Evolutionary conservation across 23 tunicate genomes (phyloP).

Genomic region (Botrylloides violaceus): DNA sequence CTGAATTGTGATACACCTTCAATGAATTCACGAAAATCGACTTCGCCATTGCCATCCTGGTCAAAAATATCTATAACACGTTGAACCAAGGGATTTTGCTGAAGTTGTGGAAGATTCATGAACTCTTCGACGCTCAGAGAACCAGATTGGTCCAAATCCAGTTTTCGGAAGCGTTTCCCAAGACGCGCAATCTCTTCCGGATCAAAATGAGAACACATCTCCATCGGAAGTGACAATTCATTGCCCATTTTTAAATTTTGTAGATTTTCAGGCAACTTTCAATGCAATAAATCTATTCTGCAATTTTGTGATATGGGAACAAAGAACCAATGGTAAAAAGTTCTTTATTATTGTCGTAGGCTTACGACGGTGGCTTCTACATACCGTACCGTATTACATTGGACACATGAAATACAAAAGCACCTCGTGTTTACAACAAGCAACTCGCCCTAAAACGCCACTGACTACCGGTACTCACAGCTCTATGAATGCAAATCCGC

Average conservation of each 20-base stretch:
- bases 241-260: conserved; percentile 60
- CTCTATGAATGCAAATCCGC: no score
- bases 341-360: no score
- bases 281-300: no score
- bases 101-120: conserved; percentile 92
- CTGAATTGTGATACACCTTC: conserved; percentile 99
- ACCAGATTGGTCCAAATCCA: conserved; percentile 97
- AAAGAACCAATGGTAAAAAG: no score
- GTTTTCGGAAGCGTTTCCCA: conserved; percentile 92
- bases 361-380: no score
- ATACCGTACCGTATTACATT: no score
- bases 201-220: conserved; percentile 98
- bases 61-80: conserved; percentile 97
- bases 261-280: no score
- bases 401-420: no score
- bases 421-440: no score
- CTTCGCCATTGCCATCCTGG: conserved; percentile 99
- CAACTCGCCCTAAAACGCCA: no score
- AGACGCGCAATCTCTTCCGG: conserved; percentile 94
- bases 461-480: no score
- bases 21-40: conserved; percentile 95
- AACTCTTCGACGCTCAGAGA: conserved; percentile 92
- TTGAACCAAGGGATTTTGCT: conserved; percentile 96
- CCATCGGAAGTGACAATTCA: conserved; percentile 91
- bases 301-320: no score